Evolutionary conservation across 1,140 invertebrate genomes (phyloP), one percentile per base, ranked within the genome.

Genomic region (Monomorium pharaonis): DNA sequence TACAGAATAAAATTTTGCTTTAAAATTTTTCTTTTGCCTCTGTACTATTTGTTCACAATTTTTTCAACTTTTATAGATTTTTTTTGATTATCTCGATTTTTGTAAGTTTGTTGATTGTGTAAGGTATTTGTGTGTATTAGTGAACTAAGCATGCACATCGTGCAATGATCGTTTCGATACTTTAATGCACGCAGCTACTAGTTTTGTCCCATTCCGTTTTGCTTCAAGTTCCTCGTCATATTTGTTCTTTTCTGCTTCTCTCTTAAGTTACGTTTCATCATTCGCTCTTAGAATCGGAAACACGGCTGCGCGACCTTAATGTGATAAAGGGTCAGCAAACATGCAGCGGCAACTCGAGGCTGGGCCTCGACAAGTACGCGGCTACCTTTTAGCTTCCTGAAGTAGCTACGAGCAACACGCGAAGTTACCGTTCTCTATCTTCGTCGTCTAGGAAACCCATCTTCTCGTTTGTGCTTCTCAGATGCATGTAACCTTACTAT

Each of bases 401-500:
- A 86, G 83, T 77, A 81, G 74, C 84, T 74, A 80, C 74, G 54
- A 72, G 54, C 83, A 86, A 80, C 75, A 85, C 63, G 81, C 81
- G 16, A 84, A 76, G 81, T 44, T 78, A 74, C 69, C 81, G 72
- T 84, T 84, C 24, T 21, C 56, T 65, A 75, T 75, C 69, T 65
- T 63, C 51, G 63, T 74, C 81, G n/a, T 84, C 58, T 63, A 62
- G 14, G 54, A 77, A 62, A 44, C 21, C 63, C 42, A 18, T 37
- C 60, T 63, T 49, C 10, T 63, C 70, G 65, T 47, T 62, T 47
- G 33, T n/a, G 77, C 78, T 70, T n/a, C 67, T 51, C 24, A 51
- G 49, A 47, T 63, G 69, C 27, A 65, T 81, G 72, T 56, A 70
- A 72, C 14, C 33, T 81, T 37, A 24, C 78, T 81, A 56, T 72